Evolutionary conservation across 2,797 vertebrate genomes (phyloP), one percentile per base, ranked within the genome.

Genomic region (Luscinia megarhynchos): DNA sequence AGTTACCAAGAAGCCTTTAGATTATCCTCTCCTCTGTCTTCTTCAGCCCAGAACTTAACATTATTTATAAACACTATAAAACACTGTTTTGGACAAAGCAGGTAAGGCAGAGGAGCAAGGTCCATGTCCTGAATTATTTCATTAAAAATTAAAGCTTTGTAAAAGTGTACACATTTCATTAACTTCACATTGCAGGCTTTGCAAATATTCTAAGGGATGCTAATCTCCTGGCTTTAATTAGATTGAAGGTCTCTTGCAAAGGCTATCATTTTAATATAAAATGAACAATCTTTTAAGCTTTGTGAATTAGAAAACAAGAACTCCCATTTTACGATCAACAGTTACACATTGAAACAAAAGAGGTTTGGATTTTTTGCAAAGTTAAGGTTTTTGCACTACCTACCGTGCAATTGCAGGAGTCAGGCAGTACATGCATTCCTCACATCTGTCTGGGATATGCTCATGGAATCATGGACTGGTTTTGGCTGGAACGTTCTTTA

Each of bases 211-310:
- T 58, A 92, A 97, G 96, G 96, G 97, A 93, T 90, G 96, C 90
- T 98, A 97, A 97, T 98, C 97, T 98, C 95, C 96, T 78, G 93
- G 94, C 96, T 98, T 98, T 98, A 98, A 98, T 98, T 97, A 98
- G 97, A 98, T 96, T 94, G 96, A 96, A 97, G 93, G 95, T 97
- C 97, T 97, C 97, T 97, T 97, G 94, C 97, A 97, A 97, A 97
- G 95, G 94, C 97, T 97, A 98, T 95, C 96, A 96, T 96, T 97
- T 98, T 97, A 97, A 97, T 98, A 97, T 97, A 97, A 97, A 97
- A 96, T 70, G 85, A 48, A n/a, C 58, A 12, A 92, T 95, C 96
- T 96, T 97, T 95, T 97, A 97, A 94, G 95, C 96, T 97, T 95
- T 63, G 53, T 68, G 94, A 96, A 96, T 97, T 94, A 96, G 93